These are phyloP conservation scores for Oeneis ivallda DNA, from an alignment of 2,888 invertebrate genomes.

Conservation along the genomic window DNA sequence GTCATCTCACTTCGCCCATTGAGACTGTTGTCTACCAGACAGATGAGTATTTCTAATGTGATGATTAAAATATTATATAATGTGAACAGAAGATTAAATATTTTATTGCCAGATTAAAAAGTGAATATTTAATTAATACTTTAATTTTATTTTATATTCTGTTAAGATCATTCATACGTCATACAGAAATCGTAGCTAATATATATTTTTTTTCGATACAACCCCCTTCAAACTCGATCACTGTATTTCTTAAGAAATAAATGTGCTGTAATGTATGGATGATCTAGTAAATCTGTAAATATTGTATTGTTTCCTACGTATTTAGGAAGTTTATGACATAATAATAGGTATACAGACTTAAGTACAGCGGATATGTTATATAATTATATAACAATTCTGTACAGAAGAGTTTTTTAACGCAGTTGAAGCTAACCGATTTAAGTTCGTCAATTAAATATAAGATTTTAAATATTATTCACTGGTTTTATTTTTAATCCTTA, in stretches of 20 bases:
- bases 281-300: slow-evolving; percentile 38
- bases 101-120: slow-evolving; percentile 31
- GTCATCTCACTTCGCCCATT: slow-evolving; percentile 25
- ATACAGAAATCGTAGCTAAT: not conserved
- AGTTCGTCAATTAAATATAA: slow-evolving; percentile 67
- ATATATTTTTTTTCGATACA: not conserved
- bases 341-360: slow-evolving; percentile 44
- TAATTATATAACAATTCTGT: slow-evolving; percentile 64
- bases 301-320: slow-evolving; percentile 40
- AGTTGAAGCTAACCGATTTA: slow-evolving; percentile 63
- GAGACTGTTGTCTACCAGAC: slow-evolving; percentile 24
- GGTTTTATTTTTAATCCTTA: slow-evolving; percentile 34
- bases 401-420: slow-evolving; percentile 60
- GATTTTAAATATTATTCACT: slow-evolving; percentile 51
- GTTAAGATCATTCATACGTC: slow-evolving; percentile 7
- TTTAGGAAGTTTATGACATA: slow-evolving; percentile 33
- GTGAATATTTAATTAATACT: slow-evolving; percentile 26
- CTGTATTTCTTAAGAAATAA: not conserved
- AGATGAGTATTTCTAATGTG: slow-evolving; percentile 61
- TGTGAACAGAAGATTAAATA: slow-evolving; percentile 25
- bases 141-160: slow-evolving; percentile 36
- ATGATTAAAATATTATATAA: slow-evolving; percentile 49
- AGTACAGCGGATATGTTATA: slow-evolving; percentile 58
- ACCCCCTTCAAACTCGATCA: not conserved
- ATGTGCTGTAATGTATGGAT: not conserved